Conservation (phyloP, 1,140 invertebrate genomes). For the Dendroctonus valens region DNA sequence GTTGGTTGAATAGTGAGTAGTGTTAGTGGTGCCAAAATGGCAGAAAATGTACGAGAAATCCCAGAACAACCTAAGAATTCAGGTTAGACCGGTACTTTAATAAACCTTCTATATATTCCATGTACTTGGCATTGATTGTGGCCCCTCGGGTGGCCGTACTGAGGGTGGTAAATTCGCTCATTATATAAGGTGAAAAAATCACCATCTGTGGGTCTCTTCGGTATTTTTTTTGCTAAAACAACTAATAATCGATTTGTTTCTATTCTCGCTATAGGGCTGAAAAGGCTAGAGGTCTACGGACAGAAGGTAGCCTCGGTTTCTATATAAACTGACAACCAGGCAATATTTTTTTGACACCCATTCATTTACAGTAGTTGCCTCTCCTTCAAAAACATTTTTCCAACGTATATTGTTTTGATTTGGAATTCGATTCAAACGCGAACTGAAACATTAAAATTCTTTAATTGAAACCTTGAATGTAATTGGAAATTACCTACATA, state of each 20-base stretch:
- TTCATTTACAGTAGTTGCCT: conserved; percentile 22
- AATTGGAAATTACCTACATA: no score
- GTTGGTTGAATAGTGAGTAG: conserved; percentile 32
- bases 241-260: conserved; percentile 13
- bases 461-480: no score
- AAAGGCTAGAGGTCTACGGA: not conserved
- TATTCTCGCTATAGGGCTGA: not conserved
- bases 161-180: conserved; percentile 16
- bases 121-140: not conserved
- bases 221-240: conserved; percentile 12
- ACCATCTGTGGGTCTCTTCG: conserved; percentile 42
- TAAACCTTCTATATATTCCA: not conserved
- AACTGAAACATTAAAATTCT: no score
- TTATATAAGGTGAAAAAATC: conserved; percentile 43
- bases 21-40: conserved; percentile 56
- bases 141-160: conserved; percentile 7
- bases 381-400: not conserved
- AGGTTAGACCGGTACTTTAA: conserved; percentile 51
- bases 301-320: conserved; percentile 14
- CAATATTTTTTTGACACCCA: conserved; percentile 29
- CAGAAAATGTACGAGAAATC: conserved; percentile 60
- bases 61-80: conserved; percentile 56
- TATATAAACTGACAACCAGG: conserved; percentile 29
- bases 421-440: no score
- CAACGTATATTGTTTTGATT: no score